Evolutionary conservation across 2,888 invertebrate species (phyloP).

Genomic region (Malthinus flaveolus): DNA sequence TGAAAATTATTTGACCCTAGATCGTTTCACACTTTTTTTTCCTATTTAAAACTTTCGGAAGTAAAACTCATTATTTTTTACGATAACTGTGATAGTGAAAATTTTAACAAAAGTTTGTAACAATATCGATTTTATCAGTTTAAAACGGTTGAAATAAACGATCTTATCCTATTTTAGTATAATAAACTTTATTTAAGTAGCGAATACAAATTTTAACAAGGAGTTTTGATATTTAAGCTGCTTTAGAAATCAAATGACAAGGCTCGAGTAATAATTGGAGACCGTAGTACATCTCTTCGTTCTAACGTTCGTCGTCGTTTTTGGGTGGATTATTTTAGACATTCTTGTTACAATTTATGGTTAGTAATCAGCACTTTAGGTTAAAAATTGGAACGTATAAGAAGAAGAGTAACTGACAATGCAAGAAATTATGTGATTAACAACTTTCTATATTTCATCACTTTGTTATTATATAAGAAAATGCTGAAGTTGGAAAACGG

Average conservation of each 20-base stretch:
- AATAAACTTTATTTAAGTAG: too few relatives aligned
- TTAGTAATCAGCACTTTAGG: constrained; percentile 40
- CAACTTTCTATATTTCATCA: constrained; percentile 10
- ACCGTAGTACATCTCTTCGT: constrained; percentile 25
- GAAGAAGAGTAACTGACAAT: constrained; percentile 29
- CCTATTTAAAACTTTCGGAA: too few relatives aligned
- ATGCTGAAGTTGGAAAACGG: constrained; percentile 1
- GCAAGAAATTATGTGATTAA: constrained; percentile 23
- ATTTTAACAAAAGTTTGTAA: too few relatives aligned
- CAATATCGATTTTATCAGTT: too few relatives aligned
- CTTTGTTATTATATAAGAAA: constrained; percentile 1
- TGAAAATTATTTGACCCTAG: too few relatives aligned
- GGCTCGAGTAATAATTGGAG: constrained; percentile 45
- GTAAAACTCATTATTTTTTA: too few relatives aligned
- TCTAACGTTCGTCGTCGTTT: constrained; percentile 10
- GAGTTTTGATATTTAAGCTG: constrained; percentile 15
- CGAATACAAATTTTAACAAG: too few relatives aligned
- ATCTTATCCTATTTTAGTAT: too few relatives aligned
- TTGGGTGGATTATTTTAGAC: constrained; percentile 11
- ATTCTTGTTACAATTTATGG: constrained; percentile 40
- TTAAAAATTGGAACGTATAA: constrained; percentile 37
- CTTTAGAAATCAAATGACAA: constrained; percentile 48
- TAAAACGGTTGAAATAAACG: too few relatives aligned
- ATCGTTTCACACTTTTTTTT: too few relatives aligned
- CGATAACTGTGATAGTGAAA: too few relatives aligned